These are phyloP conservation scores for Nautilus pompilius DNA, from an alignment of 1,140 invertebrate genomes.

Conservation along the genomic window DNA sequence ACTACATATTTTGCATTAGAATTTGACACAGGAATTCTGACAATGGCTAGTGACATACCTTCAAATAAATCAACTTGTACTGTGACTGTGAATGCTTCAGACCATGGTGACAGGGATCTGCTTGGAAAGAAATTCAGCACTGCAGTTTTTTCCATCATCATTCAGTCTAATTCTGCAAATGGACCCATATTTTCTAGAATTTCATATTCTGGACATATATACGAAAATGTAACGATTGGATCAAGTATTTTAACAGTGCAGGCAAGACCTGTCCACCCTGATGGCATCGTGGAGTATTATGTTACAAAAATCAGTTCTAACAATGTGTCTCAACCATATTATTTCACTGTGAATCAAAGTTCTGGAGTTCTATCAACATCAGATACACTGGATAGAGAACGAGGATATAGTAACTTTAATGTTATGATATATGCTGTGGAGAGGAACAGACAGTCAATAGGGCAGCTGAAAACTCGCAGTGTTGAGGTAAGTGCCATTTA, in stretches of 20 bases:
- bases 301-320: conserved; percentile 78
- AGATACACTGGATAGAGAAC: conserved; percentile 76
- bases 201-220: conserved; percentile 69
- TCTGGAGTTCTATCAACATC: conserved; percentile 83
- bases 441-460: too few species aligned
- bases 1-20: conserved; percentile 50
- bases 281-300: conserved; percentile 71
- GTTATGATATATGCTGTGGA: conserved; percentile 35
- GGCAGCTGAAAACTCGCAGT: too few species aligned
- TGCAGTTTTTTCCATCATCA: conserved; percentile 26
- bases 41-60: conserved; percentile 28
- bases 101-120: conserved; percentile 66
- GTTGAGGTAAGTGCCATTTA: too few species aligned
- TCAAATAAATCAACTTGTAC: conserved; percentile 64
- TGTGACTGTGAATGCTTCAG: conserved; percentile 78
- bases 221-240: conserved; percentile 69
- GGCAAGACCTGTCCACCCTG: conserved; percentile 60
- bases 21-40: conserved; percentile 44
- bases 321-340: conserved; percentile 64
- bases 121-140: conserved; percentile 13
- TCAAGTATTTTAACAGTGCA: conserved; percentile 47
- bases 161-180: conserved; percentile 20
- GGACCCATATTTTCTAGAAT: conserved; percentile 51
- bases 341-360: conserved; percentile 80
- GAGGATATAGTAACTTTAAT: conserved; percentile 20